Base-by-base conservation (phyloP, 2,888 invertebrate genomes). In the Pogonocherus hispidulus region DNA sequence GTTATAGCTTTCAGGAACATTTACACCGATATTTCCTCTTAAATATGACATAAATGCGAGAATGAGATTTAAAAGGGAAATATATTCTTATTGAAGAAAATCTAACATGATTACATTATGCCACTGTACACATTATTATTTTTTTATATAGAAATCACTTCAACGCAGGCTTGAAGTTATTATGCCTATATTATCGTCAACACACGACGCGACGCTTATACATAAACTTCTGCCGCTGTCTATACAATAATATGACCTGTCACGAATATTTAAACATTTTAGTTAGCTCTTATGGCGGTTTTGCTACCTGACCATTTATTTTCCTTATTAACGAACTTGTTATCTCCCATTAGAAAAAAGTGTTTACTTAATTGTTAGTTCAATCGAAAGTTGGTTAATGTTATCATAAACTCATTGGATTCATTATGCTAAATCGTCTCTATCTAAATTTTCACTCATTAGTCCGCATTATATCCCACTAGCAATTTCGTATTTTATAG, bases 21-120 rank as follows among this genome's bases (percentile, higher is more conserved):
- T 67, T 67, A 63, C 67, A 57, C 52, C 63, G 54, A 67, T 59
- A 67, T 67, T 44, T 67, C 63, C 27, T 57, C 63, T 63, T 57
- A 56, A 63, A 63, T 67, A 56, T 51, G 67, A 67, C 63, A 20
- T 41, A 67, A 56, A 63, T 63, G 67, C 47, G 55, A 51, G 41
- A 63, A 55, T 44, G 47, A 22, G 55, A 62, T 56, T 37, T 37
- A 62, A 16, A 60, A 46, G 27, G n/a, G 37, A 37, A 63, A 55
- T 20, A 51, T 63, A 49, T 56, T 51, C 55, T 56, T 44, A 62
- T 66, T 47, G 41, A 11, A 18, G 16, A 32, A 27, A 32, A 32
- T 52, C 16, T 52, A 32, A 52, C 20, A 32, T 52, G 52, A 11
- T 32, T 52, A 11, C 14, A 32, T 27, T 27, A 27, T 8, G 27